Conservation (phyloP, 2,113 vertebrate species). For the Capreolus pygargus region DNA sequence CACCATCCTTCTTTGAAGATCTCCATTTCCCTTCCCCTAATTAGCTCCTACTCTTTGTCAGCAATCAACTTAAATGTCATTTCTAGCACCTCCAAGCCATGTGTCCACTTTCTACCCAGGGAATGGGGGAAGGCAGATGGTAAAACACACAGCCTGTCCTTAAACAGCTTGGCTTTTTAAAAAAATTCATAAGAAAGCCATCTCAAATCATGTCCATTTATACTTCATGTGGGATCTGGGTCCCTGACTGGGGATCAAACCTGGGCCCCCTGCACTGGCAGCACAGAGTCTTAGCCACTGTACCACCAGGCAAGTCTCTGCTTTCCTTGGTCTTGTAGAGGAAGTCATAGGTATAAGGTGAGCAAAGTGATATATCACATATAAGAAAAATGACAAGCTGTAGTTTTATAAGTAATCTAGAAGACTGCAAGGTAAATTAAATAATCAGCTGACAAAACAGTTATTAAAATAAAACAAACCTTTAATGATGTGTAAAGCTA, state of each 20-base stretch:
- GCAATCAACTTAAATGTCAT: background rate
- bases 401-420: constrained; percentile 6
- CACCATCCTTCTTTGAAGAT: constrained; percentile 36
- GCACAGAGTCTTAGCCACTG: background rate
- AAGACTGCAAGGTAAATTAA: background rate
- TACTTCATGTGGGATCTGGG: background rate
- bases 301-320: background rate
- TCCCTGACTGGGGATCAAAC: background rate
- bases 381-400: constrained; percentile 4
- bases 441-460: background rate
- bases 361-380: background rate
- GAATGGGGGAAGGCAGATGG: background rate
- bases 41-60: constrained; percentile 12
- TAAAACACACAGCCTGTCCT: background rate
- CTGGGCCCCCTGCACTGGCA: background rate
- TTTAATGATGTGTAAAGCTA: background rate
- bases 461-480: background rate
- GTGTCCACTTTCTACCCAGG: background rate
- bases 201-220: background rate
- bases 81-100: background rate
- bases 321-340: background rate
- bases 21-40: constrained; percentile 1
- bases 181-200: background rate
- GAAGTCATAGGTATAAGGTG: background rate
- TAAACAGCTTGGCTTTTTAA: background rate